phyloP scores from a whole-genome alignment of 2,888 invertebrate species.

The Eilema sororculum region DNA sequence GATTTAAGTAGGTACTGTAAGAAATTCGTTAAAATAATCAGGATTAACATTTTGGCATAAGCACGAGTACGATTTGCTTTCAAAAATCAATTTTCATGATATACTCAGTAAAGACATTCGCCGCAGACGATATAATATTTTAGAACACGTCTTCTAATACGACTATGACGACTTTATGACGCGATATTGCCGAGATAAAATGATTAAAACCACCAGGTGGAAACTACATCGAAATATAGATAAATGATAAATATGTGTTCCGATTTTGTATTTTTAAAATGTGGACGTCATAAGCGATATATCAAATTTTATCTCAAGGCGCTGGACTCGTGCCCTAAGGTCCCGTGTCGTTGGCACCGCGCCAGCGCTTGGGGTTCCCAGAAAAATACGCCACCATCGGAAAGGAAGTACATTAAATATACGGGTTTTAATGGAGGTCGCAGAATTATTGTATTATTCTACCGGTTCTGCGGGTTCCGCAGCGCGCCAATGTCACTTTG shows the following conservation, averaged over 20 bases:
- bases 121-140: conserved; percentile 22
- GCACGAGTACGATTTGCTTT: too few relatives aligned
- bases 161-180: conserved; percentile 34
- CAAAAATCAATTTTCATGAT: conserved; percentile 17
- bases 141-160: conserved; percentile 16
- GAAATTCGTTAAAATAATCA: too few relatives aligned
- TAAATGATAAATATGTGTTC: conserved; percentile 12
- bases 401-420: conserved; percentile 60
- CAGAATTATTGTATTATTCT: conserved; percentile 50
- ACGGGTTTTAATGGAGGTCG: conserved; percentile 47
- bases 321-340: conserved; percentile 62
- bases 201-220: conserved; percentile 39
- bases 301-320: conserved; percentile 57
- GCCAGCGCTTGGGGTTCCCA: conserved; percentile 59
- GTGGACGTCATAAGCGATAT: conserved; percentile 37
- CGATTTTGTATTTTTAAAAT: conserved; percentile 42
- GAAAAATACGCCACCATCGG: conserved; percentile 60
- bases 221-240: conserved; percentile 7
- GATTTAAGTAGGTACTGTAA: too few relatives aligned
- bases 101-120: conserved; percentile 8
- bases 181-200: conserved; percentile 26
- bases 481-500: conserved; percentile 35
- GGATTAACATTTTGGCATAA: neutral
- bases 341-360: conserved; percentile 54
- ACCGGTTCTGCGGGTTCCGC: conserved; percentile 35